Evolutionary conservation across 2,113 vertebrate genomes (phyloP).

Genomic region (Prolemur simus): DNA sequence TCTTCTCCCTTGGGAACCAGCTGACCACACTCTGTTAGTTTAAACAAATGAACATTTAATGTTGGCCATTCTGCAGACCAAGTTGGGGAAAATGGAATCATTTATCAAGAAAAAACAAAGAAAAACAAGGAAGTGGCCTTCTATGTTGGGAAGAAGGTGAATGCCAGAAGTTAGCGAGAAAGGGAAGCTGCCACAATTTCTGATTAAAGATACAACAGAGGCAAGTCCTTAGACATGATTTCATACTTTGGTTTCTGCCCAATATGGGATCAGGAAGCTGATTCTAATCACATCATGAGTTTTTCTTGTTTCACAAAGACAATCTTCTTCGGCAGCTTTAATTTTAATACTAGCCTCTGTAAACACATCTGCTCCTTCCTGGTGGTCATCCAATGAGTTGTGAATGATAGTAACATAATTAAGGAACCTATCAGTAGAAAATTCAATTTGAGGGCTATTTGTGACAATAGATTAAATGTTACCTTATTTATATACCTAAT

Average conservation of each 20-base stretch:
- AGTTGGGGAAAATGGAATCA: conserved; percentile 76
- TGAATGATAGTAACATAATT: not conserved
- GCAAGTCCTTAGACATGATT: not conserved
- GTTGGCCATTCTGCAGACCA: conserved; percentile 74
- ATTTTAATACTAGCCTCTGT: not conserved
- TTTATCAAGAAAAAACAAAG: conserved; percentile 75
- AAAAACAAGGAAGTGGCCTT: conserved; percentile 57
- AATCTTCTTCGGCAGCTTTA: not conserved
- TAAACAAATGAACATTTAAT: conserved; percentile 84
- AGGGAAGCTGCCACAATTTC: conserved; percentile 17
- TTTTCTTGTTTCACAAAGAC: not conserved
- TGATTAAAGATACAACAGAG: conserved; percentile 30
- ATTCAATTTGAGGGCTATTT: not conserved
- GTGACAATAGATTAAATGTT: not conserved
- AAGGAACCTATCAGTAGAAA: not conserved
- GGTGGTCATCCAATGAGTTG: not conserved
- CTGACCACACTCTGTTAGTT: conserved; percentile 82
- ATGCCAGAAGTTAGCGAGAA: conserved; percentile 45
- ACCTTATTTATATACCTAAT: not conserved
- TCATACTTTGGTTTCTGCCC: not conserved
- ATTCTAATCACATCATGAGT: not conserved
- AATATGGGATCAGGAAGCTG: not conserved
- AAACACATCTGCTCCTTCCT: not conserved
- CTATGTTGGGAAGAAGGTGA: conserved; percentile 61
- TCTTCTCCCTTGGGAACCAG: conserved; percentile 68